Percentiles rank a stretch among this genome's conserved stretches.
These are phyloP conservation scores for Mantis religiosa DNA, from an alignment of 2,888 invertebrate species.

Conservation along the genomic window DNA sequence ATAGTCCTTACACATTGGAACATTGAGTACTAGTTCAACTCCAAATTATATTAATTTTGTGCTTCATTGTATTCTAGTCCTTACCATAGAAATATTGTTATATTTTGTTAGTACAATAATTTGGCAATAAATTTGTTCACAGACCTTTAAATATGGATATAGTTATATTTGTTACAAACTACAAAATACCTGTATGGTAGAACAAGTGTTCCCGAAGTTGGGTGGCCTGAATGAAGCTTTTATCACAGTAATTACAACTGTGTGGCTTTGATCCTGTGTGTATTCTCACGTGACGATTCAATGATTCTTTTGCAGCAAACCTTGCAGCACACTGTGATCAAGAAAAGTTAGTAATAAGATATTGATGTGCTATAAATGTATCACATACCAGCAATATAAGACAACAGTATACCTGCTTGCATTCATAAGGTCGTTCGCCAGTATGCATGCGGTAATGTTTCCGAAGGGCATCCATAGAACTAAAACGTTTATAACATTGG, in stretches of 20 bases:
- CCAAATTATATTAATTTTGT: too few relatives aligned
- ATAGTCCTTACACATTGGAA: too few relatives aligned
- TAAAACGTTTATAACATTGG: constrained; percentile 37
- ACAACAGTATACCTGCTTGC: constrained; percentile 28
- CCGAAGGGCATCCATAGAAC: constrained; percentile 37
- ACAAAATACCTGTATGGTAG: constrained; percentile 56
- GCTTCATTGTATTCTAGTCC: too few relatives aligned
- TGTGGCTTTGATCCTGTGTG: constrained; percentile 56
- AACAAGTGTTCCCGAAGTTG: constrained; percentile 75
- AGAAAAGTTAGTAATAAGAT: too few relatives aligned
- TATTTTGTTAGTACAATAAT: too few relatives aligned
- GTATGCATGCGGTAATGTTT: constrained; percentile 32
- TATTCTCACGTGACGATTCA: constrained; percentile 69
- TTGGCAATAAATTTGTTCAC: too few relatives aligned
- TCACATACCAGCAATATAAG: too few relatives aligned
- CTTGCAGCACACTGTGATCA: constrained; percentile 62
- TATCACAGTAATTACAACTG: constrained; percentile 62
- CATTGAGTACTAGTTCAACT: too few relatives aligned
- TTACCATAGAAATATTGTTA: too few relatives aligned
- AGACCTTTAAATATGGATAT: too few relatives aligned
- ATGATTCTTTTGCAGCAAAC: constrained; percentile 78
- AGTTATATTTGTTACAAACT: neutral
- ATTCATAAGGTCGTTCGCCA: constrained; percentile 33
- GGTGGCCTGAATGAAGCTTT: constrained; percentile 76
- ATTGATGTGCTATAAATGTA: too few relatives aligned